Evolutionary conservation across 2,797 vertebrate genomes (phyloP).

Genomic region (Intellagama lesueurii): DNA sequence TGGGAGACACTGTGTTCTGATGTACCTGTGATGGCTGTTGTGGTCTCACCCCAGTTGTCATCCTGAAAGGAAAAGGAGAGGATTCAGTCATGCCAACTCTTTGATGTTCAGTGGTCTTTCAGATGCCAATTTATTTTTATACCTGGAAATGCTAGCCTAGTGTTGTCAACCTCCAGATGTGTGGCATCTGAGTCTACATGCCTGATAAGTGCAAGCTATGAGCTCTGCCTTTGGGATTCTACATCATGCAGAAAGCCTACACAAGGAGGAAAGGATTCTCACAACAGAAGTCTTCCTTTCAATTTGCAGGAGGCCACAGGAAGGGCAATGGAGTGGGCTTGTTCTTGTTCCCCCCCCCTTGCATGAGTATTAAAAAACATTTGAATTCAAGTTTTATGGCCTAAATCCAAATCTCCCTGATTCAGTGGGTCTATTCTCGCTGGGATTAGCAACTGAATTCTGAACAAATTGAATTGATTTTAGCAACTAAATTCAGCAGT

Average conservation of each 20-base stretch:
- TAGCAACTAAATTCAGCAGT: too few relatives aligned
- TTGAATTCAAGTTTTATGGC: too few relatives aligned
- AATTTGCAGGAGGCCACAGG: background rate
- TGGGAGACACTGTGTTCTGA: slow-evolving; percentile 96
- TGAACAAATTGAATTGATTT: too few relatives aligned
- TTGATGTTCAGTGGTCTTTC: background rate
- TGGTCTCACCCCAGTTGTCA: slow-evolving; percentile 98
- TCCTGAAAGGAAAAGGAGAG: slow-evolving; percentile 80
- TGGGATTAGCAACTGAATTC: too few relatives aligned
- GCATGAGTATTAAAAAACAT: background rate
- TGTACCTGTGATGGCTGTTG: slow-evolving; percentile 95
- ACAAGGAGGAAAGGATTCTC: background rate
- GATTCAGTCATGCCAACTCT: background rate
- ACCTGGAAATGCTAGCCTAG: background rate
- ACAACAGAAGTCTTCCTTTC: background rate
- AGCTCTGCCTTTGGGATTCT: background rate
- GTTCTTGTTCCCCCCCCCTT: background rate
- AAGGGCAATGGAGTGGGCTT: background rate
- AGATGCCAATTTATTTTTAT: background rate
- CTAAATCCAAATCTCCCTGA: too few relatives aligned
- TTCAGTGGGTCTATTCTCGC: too few relatives aligned
- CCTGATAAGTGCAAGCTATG: background rate
- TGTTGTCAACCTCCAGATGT: background rate
- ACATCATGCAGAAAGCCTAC: background rate
- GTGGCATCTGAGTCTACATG: too few relatives aligned